Evolutionary conservation across 2,113 vertebrate species (phyloP), one percentile per base, ranked within the genome.

Genomic region (Apus apus): DNA sequence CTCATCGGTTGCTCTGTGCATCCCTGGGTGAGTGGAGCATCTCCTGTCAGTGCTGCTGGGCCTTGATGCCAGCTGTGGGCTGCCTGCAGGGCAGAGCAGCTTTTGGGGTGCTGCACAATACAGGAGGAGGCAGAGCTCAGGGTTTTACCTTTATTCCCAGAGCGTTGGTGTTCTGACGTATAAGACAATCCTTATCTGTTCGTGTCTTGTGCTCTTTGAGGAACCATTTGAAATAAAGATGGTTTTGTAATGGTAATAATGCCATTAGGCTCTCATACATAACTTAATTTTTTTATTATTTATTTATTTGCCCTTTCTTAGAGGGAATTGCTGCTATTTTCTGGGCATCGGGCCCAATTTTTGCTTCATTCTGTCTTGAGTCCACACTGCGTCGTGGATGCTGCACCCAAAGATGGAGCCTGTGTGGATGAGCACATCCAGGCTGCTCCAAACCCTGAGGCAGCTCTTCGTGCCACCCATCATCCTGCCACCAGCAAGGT

Each of bases 281-380:
- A 89, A 92, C 61, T 86, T 40, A 30, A 90, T 94, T 90, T 90
- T 71, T 40, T 83, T n/a, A n/a, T 74, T 92, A 62, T 74, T 87
- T 96, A 90, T 96, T 95, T 94, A 38, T 89, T 68, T 95, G 78
- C 50, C 78, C 91, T 96, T 96, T 92, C 73, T 94, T 30, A 34
- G 89, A 83, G 90, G 87, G 75, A 94, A 94, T 85, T 73, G 70
- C 93, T 90, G 96, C 34, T 80, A 64, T 94, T 90, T 94, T 78
- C 95, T 94, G 95, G 93, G 93, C 94, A 77, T 67, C 3, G 0
- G 61, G 94, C 85, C 92, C 89, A 68, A 50, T 78, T 92, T 62
- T 75, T 88, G 43, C 57, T 38, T 94, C 22, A 0, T 67, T 86
- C 76, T 87, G 13, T 64, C 67, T n/a, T 62, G 73, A 86, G 61